Conservation (phyloP, 92 coral and sea anemone genomes). For the Epizoanthus ramosus region DNA sequence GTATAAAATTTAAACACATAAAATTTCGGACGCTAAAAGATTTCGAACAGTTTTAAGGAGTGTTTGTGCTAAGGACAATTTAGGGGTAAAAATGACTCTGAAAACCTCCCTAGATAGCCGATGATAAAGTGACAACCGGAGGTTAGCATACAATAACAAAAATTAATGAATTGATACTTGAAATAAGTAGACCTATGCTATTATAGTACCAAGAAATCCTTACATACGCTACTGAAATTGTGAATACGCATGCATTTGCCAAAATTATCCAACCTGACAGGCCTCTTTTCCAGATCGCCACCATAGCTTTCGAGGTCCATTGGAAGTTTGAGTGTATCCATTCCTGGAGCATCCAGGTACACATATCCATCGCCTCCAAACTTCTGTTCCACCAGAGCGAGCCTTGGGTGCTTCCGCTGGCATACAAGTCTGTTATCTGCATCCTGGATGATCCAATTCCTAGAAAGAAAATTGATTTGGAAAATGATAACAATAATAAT, state of each 20-base stretch:
- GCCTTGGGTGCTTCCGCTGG: conserved; percentile 50
- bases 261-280: background rate
- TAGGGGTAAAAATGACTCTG: no score
- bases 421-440: conserved; percentile 43
- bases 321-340: conserved; percentile 54
- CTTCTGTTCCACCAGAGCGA: conserved; percentile 63
- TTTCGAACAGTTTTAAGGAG: no score
- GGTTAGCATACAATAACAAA: no score
- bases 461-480: no score
- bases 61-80: no score
- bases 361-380: conserved; percentile 57
- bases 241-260: background rate
- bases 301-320: conserved; percentile 18
- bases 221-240: background rate
- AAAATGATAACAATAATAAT: no score
- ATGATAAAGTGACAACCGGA: no score
- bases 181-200: no score
- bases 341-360: conserved; percentile 74
- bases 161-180: no score
- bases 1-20: no score
- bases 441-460: conserved; percentile 65
- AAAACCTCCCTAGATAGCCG: no score
- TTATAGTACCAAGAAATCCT: background rate
- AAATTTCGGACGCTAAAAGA: no score
- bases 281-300: background rate